Evolutionary conservation across 2,888 invertebrate genomes (phyloP), one percentile per base, ranked within the genome.

Genomic region (Pecten maximus): DNA sequence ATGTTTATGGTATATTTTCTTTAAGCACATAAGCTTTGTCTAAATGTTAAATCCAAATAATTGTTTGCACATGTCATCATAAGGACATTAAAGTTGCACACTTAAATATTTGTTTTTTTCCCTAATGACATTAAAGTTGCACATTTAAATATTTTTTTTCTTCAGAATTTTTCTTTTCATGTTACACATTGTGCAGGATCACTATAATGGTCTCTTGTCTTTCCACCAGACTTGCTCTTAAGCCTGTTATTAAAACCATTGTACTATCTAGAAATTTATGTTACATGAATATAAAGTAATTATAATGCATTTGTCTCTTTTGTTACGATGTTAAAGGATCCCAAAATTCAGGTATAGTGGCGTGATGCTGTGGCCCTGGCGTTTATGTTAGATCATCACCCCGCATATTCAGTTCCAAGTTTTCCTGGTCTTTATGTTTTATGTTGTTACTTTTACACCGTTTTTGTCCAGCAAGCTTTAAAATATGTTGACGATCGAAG

Each of bases 341-440:
- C 74, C 10, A 74, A 74, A 35, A 74, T 74, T 0, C 74, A 74
- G 74, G 74, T 74, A 74, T 74, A 74, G 74, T 74, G 28, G 10
- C 28, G 28, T 54, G 74, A 74, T 6, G 74, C 35, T 74, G 28
- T 74, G 54, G 3, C 74, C 28, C 74, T 28, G 28, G 1, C 74
- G 28, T 74, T 74, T 74, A n/a, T 74, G 74, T 74, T 74, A 74
- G 74, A 74, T 35, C 74, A 28, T 60, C 10, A 19, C 23, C 74
- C 74, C 4, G 35, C 35, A 74, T 74, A 6, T 60, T 74, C 16
- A 74, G 74, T 74, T 74, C 44, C 74, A 54, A 88, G 40, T 88
- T 40, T 54, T 60, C 6, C n/a, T 54, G 35, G 39, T 89, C 50
- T 40, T 89, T 39, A 23, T 89, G 54, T 23, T 28, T 74, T 74